These are phyloP conservation scores for Atta colombica DNA, from an alignment of 1,140 invertebrate species.

Conservation along the genomic window DNA sequence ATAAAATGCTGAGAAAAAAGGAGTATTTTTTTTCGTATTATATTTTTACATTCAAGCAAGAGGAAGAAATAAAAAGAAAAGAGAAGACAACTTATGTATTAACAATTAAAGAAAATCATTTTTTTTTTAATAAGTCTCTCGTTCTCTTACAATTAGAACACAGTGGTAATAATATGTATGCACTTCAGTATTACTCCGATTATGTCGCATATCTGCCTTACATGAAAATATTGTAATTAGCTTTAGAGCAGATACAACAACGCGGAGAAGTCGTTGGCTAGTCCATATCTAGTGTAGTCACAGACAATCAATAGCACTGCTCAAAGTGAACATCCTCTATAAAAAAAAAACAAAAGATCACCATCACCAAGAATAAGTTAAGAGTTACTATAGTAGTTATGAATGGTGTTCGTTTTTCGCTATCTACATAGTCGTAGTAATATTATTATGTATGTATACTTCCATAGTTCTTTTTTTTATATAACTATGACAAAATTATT, in stretches of 20 bases:
- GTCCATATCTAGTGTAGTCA: background rate
- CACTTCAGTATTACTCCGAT: constrained; percentile 40
- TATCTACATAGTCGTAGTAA: constrained; percentile 34
- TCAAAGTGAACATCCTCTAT: constrained; percentile 64
- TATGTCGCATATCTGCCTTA: constrained; percentile 28
- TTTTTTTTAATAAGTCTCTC: constrained; percentile 67
- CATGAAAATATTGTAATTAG: constrained; percentile 39
- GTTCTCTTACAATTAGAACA: constrained; percentile 72
- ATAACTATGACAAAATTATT: constrained; percentile 18
- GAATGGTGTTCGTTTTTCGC: constrained; percentile 51
- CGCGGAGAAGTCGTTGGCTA: constrained; percentile 28
- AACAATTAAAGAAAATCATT: constrained; percentile 70
- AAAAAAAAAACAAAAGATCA: constrained; percentile 68
- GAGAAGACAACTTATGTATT: constrained; percentile 36
- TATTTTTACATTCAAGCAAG: background rate
- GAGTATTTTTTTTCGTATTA: background rate
- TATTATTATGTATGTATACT: constrained; percentile 13
- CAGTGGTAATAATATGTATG: constrained; percentile 59
- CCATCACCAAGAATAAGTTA: constrained; percentile 77
- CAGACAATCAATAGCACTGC: constrained; percentile 8
- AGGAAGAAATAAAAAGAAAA: constrained; percentile 53
- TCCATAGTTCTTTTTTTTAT: constrained; percentile 12
- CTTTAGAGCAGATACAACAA: constrained; percentile 13
- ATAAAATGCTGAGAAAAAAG: background rate
- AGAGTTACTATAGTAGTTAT: constrained; percentile 55